phyloP scores from a whole-genome alignment of 2,888 invertebrate genomes.

The Gymnoscelis rufifasciata region DNA sequence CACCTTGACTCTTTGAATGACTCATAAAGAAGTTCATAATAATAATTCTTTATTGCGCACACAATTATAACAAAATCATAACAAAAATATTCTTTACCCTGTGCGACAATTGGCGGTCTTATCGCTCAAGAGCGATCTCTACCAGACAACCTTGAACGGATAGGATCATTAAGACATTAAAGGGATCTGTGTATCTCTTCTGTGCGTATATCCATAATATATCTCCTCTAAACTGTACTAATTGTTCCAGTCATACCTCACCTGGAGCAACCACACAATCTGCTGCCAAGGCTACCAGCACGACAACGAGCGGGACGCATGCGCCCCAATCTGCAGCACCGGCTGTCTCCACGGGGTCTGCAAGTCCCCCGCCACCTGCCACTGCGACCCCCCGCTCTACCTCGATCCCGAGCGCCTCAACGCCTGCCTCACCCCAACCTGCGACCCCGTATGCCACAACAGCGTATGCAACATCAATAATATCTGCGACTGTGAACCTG shows the following conservation, averaged over 20 bases:
- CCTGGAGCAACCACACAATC: conserved; percentile 43
- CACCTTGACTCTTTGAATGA: too few relatives aligned
- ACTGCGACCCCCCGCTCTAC: conserved; percentile 49
- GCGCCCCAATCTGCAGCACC: conserved; percentile 70
- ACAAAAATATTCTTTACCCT: too few relatives aligned
- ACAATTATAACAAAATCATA: too few relatives aligned
- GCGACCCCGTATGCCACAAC: conserved; percentile 53
- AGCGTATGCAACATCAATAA: conserved; percentile 50
- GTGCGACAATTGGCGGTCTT: too few relatives aligned
- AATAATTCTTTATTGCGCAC: too few relatives aligned
- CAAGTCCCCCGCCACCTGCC: conserved; percentile 54
- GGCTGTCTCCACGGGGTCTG: conserved; percentile 69
- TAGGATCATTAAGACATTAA: too few relatives aligned
- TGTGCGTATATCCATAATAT: too few relatives aligned
- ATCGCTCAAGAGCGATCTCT: too few relatives aligned
- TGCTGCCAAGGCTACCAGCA: conserved; percentile 69
- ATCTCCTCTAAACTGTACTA: too few relatives aligned
- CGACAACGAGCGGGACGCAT: conserved; percentile 46
- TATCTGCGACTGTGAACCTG: conserved; percentile 49
- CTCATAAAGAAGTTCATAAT: too few relatives aligned
- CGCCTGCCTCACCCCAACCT: conserved; percentile 48
- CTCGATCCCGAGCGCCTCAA: conserved; percentile 49
- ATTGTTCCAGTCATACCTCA: conserved; percentile 48
- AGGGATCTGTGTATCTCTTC: too few relatives aligned
- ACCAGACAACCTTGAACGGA: too few relatives aligned